Evolutionary conservation across 35 echinoderm and acorn worm species (phyloP).

Genomic region (Ophiothrix spiculata): DNA sequence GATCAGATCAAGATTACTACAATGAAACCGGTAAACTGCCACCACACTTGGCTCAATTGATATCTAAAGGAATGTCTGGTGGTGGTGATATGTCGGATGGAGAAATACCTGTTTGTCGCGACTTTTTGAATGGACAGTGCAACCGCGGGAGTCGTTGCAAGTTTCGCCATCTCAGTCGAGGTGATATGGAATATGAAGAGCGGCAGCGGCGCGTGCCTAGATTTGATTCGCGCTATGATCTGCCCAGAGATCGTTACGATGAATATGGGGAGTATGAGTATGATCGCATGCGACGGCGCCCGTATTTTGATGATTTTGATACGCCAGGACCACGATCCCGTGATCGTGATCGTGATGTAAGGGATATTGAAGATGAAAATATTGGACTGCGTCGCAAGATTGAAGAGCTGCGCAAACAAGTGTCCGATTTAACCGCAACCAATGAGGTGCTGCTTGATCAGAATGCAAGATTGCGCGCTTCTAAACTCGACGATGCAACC

Average conservation of each 20-base stretch:
- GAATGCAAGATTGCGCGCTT: conserved; percentile 83
- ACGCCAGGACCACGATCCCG: background rate
- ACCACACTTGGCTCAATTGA: conserved; percentile 40
- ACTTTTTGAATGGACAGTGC: conserved; percentile 79
- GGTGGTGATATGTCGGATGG: conserved; percentile 17
- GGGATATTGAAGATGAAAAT: conserved; percentile 92
- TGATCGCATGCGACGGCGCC: conserved; percentile 50
- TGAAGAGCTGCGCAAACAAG: conserved; percentile 82
- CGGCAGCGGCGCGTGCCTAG: conserved; percentile 35
- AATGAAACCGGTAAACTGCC: conserved; percentile 74
- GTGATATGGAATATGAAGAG: conserved; percentile 85
- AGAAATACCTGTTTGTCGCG: conserved; percentile 82
- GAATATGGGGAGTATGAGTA: conserved; percentile 70
- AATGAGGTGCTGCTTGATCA: conserved; percentile 97
- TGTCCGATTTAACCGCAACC: conserved; percentile 76
- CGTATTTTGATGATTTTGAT: conserved; percentile 14
- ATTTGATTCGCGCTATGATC: background rate
- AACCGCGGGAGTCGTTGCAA: conserved; percentile 72
- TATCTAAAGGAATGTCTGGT: background rate
- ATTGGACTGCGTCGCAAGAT: conserved; percentile 65
- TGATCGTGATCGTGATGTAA: conserved; percentile 8
- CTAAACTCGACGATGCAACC: conserved; percentile 43
- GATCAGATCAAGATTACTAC: conserved; percentile 91
- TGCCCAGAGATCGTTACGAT: conserved; percentile 26
- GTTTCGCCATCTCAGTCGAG: conserved; percentile 84